phyloP scores from a whole-genome alignment of 2,888 invertebrate species.

The Pherbina coryleti region DNA sequence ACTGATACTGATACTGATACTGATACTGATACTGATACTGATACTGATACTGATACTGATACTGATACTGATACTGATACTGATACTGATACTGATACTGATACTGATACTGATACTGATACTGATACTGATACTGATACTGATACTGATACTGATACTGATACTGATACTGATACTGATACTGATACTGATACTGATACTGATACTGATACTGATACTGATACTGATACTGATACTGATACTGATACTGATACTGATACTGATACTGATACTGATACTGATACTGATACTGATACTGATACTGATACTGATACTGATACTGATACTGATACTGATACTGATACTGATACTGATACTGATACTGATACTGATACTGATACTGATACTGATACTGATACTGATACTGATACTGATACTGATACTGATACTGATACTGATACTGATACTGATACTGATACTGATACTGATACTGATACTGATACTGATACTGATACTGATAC shows the following conservation, averaged over 20 bases:
- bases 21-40: constrained; percentile 45
- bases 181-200: constrained; percentile 44
- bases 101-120: constrained; percentile 45
- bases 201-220: constrained; percentile 44
- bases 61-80: constrained; percentile 44
- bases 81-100: constrained; percentile 44
- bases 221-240: constrained; percentile 45
- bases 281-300: constrained; percentile 45
- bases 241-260: constrained; percentile 43
- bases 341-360: constrained; percentile 45
- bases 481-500: constrained; percentile 43
- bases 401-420: constrained; percentile 45
- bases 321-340: constrained; percentile 44
- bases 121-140: constrained; percentile 43
- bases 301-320: constrained; percentile 44
- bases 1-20: constrained; percentile 43
- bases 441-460: constrained; percentile 44
- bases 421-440: constrained; percentile 44
- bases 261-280: constrained; percentile 45
- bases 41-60: constrained; percentile 45
- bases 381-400: constrained; percentile 45
- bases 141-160: constrained; percentile 45
- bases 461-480: constrained; percentile 45
- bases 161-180: constrained; percentile 45
- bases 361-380: constrained; percentile 43